These are phyloP conservation scores for Mionectes macconnelli DNA, from an alignment of 2,113 vertebrate species.

Conservation along the genomic window DNA sequence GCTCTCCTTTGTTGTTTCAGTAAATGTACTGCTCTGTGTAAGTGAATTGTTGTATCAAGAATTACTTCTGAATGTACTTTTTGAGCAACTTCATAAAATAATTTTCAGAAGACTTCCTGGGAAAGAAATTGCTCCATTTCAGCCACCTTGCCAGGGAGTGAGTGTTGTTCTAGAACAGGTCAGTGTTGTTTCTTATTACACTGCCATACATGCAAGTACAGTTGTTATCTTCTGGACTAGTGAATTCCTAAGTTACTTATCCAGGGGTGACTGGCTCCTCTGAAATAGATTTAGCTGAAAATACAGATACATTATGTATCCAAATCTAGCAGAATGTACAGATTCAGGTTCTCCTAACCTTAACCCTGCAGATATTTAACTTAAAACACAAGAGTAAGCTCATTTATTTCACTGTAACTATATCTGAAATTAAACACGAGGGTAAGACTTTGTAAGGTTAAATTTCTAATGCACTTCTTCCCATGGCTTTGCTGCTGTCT, in stretches of 20 bases:
- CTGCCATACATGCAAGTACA: background rate
- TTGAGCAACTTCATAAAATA: background rate
- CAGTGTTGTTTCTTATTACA: background rate
- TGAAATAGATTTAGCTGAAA: background rate
- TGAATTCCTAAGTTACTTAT: background rate
- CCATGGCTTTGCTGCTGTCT: background rate
- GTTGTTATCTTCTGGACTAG: background rate
- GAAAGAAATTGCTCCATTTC: background rate
- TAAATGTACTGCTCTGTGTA: background rate
- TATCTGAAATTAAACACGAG: background rate
- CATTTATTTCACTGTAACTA: background rate
- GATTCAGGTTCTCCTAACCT: background rate
- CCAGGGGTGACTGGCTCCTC: background rate
- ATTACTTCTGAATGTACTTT: background rate
- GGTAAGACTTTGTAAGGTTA: background rate
- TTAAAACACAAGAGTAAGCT: background rate
- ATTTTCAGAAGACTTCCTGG: background rate
- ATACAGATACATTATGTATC: background rate
- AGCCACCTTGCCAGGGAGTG: rapidly evolving
- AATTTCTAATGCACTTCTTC: background rate
- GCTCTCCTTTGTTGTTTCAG: background rate
- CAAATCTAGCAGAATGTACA: background rate
- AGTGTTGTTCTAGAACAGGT: background rate
- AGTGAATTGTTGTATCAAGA: background rate
- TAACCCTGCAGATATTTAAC: background rate